These are phyloP conservation scores for Hystrix brachyura DNA, from an alignment of 2,113 vertebrate genomes.

Conservation along the genomic window DNA sequence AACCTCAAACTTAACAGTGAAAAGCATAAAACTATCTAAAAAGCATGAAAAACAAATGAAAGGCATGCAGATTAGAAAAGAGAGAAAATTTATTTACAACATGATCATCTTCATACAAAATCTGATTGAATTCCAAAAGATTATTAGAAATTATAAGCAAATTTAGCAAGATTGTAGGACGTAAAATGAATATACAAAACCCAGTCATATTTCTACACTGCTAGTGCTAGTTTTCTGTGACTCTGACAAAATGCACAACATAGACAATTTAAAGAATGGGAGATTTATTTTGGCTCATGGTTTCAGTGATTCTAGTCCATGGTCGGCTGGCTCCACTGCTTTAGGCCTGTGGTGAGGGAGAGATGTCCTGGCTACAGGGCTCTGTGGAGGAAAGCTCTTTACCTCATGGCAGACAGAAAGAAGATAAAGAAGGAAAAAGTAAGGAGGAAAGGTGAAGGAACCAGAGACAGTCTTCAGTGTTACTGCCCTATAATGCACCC, in stretches of 20 bases:
- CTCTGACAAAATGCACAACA: not conserved
- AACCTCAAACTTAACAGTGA: not conserved
- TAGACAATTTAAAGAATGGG: not conserved
- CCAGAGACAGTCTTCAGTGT: not conserved
- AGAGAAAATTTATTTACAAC: not conserved
- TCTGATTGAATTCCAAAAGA: conserved; percentile 9
- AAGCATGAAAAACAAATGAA: conserved; percentile 28
- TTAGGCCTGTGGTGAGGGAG: not conserved
- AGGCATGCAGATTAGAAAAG: not conserved
- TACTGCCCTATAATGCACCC: not conserved
- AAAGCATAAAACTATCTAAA: not conserved
- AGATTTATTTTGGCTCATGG: not conserved
- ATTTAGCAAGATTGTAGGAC: not conserved
- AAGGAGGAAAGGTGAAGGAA: not conserved
- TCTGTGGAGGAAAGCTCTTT: not conserved
- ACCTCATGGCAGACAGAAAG: not conserved
- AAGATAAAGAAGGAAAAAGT: not conserved
- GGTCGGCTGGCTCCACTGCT: not conserved
- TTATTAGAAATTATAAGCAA: not conserved
- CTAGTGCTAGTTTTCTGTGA: not conserved
- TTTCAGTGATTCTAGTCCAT: not conserved
- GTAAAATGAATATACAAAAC: conserved; percentile 9
- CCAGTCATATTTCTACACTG: not conserved
- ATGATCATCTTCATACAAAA: conserved; percentile 36
- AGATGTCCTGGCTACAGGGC: not conserved